These are phyloP conservation scores for Phainopepla nitens DNA, from an alignment of 2,113 vertebrate species.

Conservation along the genomic window DNA sequence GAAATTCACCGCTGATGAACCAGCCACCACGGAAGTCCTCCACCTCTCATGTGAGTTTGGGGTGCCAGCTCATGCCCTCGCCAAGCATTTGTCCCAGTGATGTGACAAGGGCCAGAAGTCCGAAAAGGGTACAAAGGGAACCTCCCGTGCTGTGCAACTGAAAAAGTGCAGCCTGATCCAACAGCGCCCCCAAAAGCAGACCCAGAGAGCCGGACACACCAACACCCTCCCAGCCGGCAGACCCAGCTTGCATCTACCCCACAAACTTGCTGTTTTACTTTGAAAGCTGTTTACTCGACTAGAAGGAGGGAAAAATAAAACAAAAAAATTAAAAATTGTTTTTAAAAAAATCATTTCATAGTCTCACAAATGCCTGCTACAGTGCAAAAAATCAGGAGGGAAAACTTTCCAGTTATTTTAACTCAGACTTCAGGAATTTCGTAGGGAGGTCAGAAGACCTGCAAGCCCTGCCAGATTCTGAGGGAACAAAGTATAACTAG, in stretches of 20 bases:
- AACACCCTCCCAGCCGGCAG: neutral
- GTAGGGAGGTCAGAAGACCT: conserved; percentile 55
- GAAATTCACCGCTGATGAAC: conserved; percentile 57
- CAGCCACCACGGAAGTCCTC: conserved; percentile 31
- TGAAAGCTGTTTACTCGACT: neutral
- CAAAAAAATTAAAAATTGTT: neutral
- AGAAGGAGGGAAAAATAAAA: neutral
- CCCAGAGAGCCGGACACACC: neutral
- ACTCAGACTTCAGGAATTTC: conserved; percentile 67
- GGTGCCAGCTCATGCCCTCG: conserved; percentile 29
- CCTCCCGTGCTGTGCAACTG: neutral
- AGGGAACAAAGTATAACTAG: conserved; percentile 70
- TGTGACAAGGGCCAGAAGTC: conserved; percentile 36
- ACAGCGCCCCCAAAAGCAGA: conserved; percentile 77
- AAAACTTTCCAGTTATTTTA: conserved; percentile 66
- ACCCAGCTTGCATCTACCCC: neutral
- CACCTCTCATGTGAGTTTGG: neutral
- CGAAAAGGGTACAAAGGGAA: neutral
- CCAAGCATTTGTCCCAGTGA: conserved; percentile 56
- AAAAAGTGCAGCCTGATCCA: conserved; percentile 57
- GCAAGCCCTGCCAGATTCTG: conserved; percentile 56
- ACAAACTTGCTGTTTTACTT: conserved; percentile 5
- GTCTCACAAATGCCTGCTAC: neutral
- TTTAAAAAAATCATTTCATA: neutral
- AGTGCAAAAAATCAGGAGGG: conserved; percentile 18